Evolutionary conservation across 2,888 invertebrate species (phyloP).

Genomic region (Saturnia japonica): DNA sequence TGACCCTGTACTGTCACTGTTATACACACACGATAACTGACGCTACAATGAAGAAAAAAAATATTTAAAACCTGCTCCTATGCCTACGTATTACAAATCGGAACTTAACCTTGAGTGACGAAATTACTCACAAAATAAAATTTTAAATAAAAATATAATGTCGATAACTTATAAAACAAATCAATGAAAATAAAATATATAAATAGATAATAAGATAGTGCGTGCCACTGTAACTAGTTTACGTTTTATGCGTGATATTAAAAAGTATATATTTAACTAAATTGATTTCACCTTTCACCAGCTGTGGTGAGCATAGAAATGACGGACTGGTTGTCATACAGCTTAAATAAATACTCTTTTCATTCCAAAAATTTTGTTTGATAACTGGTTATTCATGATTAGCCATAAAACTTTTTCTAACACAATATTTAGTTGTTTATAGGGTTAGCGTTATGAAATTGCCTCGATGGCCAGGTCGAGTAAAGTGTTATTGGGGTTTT

Average conservation of each 20-base stretch:
- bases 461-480: no score
- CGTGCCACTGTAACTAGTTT: background rate
- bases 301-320: background rate
- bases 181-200: background rate
- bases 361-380: background rate
- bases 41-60: background rate
- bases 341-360: conserved; percentile 13
- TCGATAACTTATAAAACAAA: background rate
- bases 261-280: background rate
- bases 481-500: no score
- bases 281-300: conserved; percentile 1
- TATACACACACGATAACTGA: background rate
- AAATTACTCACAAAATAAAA: background rate
- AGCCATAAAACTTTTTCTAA: background rate
- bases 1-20: background rate
- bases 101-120: background rate
- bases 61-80: background rate
- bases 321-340: background rate
- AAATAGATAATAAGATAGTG: background rate
- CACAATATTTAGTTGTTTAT: no score
- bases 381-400: background rate
- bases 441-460: no score
- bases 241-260: background rate
- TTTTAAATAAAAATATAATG: background rate
- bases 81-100: background rate